These are phyloP conservation scores for Flexamia atlantica DNA, from an alignment of 2,888 invertebrate species.

Conservation along the genomic window DNA sequence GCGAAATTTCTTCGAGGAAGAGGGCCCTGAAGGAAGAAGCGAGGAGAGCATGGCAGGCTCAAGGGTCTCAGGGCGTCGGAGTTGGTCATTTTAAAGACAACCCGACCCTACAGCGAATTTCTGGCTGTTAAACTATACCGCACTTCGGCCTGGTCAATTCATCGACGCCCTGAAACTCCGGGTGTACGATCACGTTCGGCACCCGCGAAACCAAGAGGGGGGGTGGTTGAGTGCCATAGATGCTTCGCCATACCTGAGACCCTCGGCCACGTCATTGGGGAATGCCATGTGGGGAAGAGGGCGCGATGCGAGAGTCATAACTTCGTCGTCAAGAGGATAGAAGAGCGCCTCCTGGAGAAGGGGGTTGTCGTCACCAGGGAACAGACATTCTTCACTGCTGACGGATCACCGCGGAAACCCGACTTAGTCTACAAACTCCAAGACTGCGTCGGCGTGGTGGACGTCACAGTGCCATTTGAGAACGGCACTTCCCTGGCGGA, in stretches of 20 bases:
- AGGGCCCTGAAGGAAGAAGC: neutral
- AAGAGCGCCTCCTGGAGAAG: no score
- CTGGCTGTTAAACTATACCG: no score
- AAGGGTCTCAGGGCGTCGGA: neutral
- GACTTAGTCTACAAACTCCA: conserved; percentile 15
- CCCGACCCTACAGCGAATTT: no score
- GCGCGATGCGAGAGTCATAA: no score
- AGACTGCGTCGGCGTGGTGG: neutral
- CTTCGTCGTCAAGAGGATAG: no score
- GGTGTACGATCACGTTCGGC: neutral
- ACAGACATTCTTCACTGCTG: neutral
- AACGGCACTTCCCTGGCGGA: neutral
- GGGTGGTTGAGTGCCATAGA: neutral
- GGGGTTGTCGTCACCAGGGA: no score
- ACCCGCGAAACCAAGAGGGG: neutral
- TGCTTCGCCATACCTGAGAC: neutral
- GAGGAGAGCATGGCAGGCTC: neutral
- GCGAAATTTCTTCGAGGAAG: neutral
- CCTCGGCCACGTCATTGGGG: no score
- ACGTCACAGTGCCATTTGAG: conserved; percentile 24
- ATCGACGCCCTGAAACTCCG: no score
- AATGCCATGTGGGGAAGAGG: no score
- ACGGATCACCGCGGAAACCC: neutral
- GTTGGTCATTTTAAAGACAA: neutral
- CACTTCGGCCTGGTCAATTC: no score